These are phyloP conservation scores for Zeus faber DNA, from an alignment of 2,113 vertebrate species.

Conservation along the genomic window DNA sequence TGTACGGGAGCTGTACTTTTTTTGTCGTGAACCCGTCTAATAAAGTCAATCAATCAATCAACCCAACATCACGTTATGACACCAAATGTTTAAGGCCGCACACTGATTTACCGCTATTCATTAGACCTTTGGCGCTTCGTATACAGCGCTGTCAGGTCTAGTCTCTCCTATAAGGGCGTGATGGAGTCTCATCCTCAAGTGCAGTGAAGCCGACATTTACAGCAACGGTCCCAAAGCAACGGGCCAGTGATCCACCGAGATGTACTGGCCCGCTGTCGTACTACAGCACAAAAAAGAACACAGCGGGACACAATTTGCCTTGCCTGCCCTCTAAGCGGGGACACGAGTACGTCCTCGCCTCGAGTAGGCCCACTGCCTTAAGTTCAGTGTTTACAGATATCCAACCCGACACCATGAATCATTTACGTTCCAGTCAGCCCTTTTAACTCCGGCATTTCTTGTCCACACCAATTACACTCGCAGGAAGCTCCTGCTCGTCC, in stretches of 20 bases:
- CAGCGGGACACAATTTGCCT: slow-evolving; percentile 9
- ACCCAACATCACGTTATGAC: too few species aligned
- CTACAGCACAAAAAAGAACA: slow-evolving; percentile 10
- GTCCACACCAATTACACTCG: slow-evolving; percentile 59
- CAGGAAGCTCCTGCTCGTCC: slow-evolving; percentile 53
- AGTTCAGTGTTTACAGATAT: slow-evolving; percentile 64
- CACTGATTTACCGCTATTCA: too few species aligned
- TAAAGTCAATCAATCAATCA: too few species aligned
- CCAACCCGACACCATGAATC: slow-evolving; percentile 58
- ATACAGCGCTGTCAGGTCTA: too few species aligned
- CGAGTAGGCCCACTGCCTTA: slow-evolving; percentile 43
- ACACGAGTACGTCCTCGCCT: slow-evolving; percentile 24
- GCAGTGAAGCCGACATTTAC: background rate
- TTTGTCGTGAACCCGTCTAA: too few species aligned
- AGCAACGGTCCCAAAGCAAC: background rate
- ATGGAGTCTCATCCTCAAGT: slow-evolving; percentile 1
- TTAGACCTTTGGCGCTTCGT: too few species aligned
- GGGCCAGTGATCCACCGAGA: background rate
- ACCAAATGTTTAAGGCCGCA: too few species aligned
- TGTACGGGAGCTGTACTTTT: too few species aligned
- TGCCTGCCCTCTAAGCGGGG: slow-evolving; percentile 20
- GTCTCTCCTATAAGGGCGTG: background rate
- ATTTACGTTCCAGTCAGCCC: slow-evolving; percentile 61
- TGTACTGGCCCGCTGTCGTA: slow-evolving; percentile 4
- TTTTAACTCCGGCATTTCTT: slow-evolving; percentile 52